phyloP scores from a whole-genome alignment of 37 sponge, comb jelly and placozoan genomes.

The Oopsacas minuta region DNA sequence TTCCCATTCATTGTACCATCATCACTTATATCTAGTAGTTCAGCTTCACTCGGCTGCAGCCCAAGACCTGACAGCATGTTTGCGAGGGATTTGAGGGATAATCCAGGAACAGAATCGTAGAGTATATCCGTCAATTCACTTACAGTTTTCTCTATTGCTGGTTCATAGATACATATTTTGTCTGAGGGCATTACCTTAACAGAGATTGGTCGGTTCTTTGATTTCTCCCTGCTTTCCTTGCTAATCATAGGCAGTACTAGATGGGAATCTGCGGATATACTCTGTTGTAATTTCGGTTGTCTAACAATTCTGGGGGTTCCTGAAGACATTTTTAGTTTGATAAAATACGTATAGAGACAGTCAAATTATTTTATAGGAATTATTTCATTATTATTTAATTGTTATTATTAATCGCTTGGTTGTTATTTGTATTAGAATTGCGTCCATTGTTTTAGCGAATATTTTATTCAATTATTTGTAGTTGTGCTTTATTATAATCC shows the following conservation, averaged over 20 bases:
- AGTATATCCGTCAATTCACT: neutral
- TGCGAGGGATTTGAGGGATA: neutral
- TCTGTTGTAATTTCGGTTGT: neutral
- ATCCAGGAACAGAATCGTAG: neutral
- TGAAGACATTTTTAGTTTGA: neutral
- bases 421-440: too few species aligned
- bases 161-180: neutral
- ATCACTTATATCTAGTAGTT: neutral
- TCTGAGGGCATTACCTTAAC: neutral
- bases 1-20: neutral
- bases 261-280: neutral
- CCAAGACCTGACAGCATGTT: neutral
- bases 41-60: conserved; percentile 2
- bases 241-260: neutral
- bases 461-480: too few species aligned
- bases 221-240: neutral
- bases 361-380: too few species aligned
- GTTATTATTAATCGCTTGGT: neutral
- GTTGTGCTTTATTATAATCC: too few species aligned
- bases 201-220: neutral
- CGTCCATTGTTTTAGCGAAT: too few species aligned
- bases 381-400: neutral
- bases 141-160: neutral
- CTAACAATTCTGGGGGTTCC: neutral
- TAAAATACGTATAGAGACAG: too few species aligned